Percentiles rank a stretch among this genome's conserved stretches.
These are phyloP conservation scores for Criorhina ranunculi DNA, from an alignment of 2,888 invertebrate species.

Conservation along the genomic window DNA sequence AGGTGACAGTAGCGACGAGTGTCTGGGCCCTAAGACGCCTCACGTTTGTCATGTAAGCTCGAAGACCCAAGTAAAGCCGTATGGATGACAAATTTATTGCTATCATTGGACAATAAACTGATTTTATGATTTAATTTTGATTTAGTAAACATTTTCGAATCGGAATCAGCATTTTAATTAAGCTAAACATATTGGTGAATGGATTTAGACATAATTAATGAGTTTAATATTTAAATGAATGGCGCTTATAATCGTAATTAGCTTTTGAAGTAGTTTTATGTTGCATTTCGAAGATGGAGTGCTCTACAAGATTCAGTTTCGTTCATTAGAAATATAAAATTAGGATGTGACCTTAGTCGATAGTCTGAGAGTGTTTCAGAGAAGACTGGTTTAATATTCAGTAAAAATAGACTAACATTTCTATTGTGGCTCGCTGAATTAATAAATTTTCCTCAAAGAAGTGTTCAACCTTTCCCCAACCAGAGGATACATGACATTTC, in stretches of 20 bases:
- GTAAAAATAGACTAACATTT: no score
- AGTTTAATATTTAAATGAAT: slow-evolving; percentile 35
- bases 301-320: no score
- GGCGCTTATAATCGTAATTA: slow-evolving; percentile 22
- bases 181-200: slow-evolving; percentile 28
- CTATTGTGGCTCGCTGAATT: neutral
- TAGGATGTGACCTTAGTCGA: no score
- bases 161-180: slow-evolving; percentile 24
- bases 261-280: neutral
- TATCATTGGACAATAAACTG: slow-evolving; percentile 40
- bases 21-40: slow-evolving; percentile 36
- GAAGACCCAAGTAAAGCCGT: slow-evolving; percentile 18
- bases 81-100: slow-evolving; percentile 49
- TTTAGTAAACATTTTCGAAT: slow-evolving; percentile 41
- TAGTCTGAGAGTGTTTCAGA: no score
- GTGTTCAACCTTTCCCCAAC: neutral
- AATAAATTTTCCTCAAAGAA: neutral
- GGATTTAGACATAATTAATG: slow-evolving; percentile 20
- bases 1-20: slow-evolving; percentile 50
- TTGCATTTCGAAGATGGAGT: neutral
- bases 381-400: no score
- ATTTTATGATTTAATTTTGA: slow-evolving; percentile 50
- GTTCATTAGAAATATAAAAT: no score
- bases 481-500: slow-evolving; percentile 35
- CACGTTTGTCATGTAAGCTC: slow-evolving; percentile 3